Conservation (phyloP, 2,797 vertebrate genomes). For the Chelonia mydas region DNA sequence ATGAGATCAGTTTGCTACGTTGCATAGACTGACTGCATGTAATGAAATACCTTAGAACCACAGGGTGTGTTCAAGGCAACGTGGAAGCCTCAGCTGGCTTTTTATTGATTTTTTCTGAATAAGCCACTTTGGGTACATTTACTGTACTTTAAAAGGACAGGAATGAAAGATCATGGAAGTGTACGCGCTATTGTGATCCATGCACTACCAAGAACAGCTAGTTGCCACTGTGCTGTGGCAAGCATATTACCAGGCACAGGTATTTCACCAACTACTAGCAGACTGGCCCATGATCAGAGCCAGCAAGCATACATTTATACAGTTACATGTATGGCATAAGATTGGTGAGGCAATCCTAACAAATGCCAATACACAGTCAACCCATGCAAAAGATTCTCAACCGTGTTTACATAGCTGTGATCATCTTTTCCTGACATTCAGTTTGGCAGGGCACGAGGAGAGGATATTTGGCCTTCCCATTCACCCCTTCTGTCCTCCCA, state of each 20-base stretch:
- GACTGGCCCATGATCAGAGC: not conserved
- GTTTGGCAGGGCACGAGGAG: not conserved
- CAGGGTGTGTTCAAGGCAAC: not conserved
- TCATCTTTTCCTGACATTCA: not conserved
- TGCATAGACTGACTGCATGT: fast-evolving
- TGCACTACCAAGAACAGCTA: not conserved
- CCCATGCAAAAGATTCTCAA: not conserved
- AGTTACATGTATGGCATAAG: not conserved
- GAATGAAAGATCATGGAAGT: not conserved
- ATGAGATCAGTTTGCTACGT: not conserved
- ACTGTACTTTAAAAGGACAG: not conserved
- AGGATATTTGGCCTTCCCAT: too few relatives aligned
- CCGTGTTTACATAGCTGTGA: not conserved
- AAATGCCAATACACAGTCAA: not conserved
- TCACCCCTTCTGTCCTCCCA: not conserved
- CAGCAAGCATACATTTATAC: not conserved
- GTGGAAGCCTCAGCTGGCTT: not conserved
- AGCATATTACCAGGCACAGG: not conserved
- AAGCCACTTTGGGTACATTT: fast-evolving
- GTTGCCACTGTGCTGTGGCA: fast-evolving
- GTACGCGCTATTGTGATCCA: not conserved
- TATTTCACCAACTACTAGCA: not conserved
- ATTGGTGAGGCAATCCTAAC: not conserved
- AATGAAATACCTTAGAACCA: not conserved
- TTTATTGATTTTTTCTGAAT: not conserved